These are phyloP conservation scores for Actias luna DNA, from an alignment of 2,888 invertebrate species.

Conservation along the genomic window DNA sequence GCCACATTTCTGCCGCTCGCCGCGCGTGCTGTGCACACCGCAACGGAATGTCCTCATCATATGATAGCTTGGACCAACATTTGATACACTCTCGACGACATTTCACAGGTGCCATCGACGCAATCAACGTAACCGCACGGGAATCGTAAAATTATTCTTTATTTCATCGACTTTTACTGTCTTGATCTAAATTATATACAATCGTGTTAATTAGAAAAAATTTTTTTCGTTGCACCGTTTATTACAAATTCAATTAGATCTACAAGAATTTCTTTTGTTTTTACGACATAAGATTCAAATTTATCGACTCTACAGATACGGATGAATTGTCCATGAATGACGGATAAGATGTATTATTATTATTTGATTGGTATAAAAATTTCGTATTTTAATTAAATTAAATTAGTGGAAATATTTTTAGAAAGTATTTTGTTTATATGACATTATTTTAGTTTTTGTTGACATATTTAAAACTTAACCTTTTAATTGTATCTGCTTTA, in stretches of 20 bases:
- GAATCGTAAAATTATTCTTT: constrained; percentile 38
- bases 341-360: too few relatives aligned
- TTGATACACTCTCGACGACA: constrained; percentile 68
- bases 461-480: neutral
- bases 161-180: constrained; percentile 24
- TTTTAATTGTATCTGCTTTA: neutral
- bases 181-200: neutral
- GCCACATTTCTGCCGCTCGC: constrained; percentile 72
- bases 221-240: neutral
- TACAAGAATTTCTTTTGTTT: neutral
- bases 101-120: constrained; percentile 57
- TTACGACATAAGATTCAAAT: neutral
- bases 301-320: neutral
- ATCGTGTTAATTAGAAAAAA: too few relatives aligned
- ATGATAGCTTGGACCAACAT: constrained; percentile 66
- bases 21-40: constrained; percentile 72
- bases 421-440: neutral
- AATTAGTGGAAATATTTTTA: too few relatives aligned
- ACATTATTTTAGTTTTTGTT: neutral
- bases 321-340: neutral
- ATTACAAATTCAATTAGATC: neutral
- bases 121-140: constrained; percentile 57
- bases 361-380: too few relatives aligned
- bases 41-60: constrained; percentile 73
- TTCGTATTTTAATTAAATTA: too few relatives aligned